phyloP scores from a whole-genome alignment of 2,888 invertebrate genomes.

The Philopedon plagiatum region DNA sequence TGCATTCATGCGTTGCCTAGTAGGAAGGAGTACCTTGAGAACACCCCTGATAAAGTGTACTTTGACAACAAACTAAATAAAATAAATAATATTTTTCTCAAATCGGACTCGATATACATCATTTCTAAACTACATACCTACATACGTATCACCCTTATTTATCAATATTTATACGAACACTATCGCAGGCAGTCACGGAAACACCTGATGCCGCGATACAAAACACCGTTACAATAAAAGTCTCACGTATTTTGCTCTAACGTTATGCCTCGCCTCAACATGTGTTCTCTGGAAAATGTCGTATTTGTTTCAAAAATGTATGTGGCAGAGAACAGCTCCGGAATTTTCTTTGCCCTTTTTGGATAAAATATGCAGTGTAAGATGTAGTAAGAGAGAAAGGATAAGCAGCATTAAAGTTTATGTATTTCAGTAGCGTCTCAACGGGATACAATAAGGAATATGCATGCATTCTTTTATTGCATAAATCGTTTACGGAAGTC shows the following conservation, averaged over 20 bases:
- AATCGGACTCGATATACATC: no score
- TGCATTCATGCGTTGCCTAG: no score
- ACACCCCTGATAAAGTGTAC: no score
- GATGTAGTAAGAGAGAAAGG: conserved; percentile 28
- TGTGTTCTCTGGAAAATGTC: conserved; percentile 61
- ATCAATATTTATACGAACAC: conserved; percentile 56
- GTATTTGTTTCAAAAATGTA: conserved; percentile 63
- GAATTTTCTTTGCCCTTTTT: conserved; percentile 11
- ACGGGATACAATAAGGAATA: not conserved
- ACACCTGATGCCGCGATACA: conserved; percentile 57
- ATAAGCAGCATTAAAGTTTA: conserved; percentile 29
- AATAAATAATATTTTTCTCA: no score
- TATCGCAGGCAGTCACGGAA: conserved; percentile 41
- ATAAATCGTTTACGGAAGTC: no score
- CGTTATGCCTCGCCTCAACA: conserved; percentile 60
- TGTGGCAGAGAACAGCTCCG: conserved; percentile 20
- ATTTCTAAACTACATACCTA: not conserved
- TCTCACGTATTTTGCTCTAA: conserved; percentile 60
- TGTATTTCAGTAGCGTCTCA: not conserved
- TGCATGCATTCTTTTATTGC: no score
- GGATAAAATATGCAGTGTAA: conserved; percentile 35
- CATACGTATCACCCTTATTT: not conserved
- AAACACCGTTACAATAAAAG: conserved; percentile 64
- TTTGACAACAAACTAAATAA: no score
- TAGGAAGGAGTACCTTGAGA: no score